Conservation (phyloP, 2,797 vertebrate genomes). For the Miichthys miiuy region DNA sequence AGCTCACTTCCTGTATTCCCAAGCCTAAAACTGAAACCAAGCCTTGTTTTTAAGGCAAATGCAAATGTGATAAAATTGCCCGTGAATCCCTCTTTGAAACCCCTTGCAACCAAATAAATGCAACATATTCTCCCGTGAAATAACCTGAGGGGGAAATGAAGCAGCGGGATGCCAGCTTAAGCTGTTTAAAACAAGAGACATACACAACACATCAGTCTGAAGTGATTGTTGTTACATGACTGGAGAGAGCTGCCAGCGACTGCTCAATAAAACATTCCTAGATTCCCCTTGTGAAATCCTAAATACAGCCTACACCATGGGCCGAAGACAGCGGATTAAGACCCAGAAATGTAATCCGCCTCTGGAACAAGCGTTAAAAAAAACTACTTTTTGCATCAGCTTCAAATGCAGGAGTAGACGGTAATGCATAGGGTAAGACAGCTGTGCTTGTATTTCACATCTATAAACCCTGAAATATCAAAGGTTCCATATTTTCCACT, state of each 20-base stretch:
- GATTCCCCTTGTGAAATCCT: slow-evolving; percentile 56
- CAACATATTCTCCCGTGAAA: slow-evolving; percentile 55
- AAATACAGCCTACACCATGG: slow-evolving; percentile 46
- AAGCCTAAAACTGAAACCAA: slow-evolving; percentile 32
- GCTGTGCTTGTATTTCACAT: background rate
- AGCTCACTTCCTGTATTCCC: background rate
- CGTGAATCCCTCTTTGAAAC: slow-evolving; percentile 43
- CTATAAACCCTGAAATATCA: background rate
- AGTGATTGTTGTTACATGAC: slow-evolving; percentile 58
- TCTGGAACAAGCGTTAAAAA: slow-evolving; percentile 52
- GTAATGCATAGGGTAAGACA: background rate
- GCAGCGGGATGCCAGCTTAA: slow-evolving; percentile 57
- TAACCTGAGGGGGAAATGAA: slow-evolving; percentile 64
- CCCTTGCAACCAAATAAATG: slow-evolving; percentile 49
- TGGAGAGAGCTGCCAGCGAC: slow-evolving; percentile 50
- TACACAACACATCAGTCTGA: slow-evolving; percentile 56
- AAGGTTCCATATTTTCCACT: no score
- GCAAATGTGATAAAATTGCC: slow-evolving; percentile 38
- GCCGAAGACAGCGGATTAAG: slow-evolving; percentile 58
- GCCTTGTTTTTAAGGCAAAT: slow-evolving; percentile 20
- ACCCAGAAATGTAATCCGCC: slow-evolving; percentile 65
- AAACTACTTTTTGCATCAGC: slow-evolving; percentile 7
- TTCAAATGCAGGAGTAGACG: slow-evolving; percentile 7
- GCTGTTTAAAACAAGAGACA: slow-evolving; percentile 63
- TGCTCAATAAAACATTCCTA: slow-evolving; percentile 64